Conservation (phyloP, 2,888 invertebrate genomes). For the Drosophila lutescens region DNA sequence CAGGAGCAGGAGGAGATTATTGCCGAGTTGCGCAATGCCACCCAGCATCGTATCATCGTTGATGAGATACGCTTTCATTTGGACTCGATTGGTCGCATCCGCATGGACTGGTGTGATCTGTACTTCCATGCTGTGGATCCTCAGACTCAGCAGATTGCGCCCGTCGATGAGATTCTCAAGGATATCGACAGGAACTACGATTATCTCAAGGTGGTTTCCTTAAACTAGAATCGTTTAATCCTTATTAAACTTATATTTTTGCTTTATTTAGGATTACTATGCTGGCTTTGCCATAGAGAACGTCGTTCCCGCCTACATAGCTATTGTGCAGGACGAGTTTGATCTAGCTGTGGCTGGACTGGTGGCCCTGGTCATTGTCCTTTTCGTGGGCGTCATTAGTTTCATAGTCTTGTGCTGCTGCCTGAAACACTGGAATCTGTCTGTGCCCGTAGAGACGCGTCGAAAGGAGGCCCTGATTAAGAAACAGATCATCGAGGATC, state of each 20-base stretch:
- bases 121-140: constrained; percentile 93
- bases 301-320: constrained; percentile 89
- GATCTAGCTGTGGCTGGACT: constrained; percentile 94
- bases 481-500: constrained; percentile 92
- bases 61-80: constrained; percentile 91
- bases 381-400: constrained; percentile 93
- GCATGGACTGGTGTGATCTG: constrained; percentile 91
- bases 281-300: constrained; percentile 90
- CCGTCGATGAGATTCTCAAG: constrained; percentile 91
- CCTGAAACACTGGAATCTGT: constrained; percentile 93
- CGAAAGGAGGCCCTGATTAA: constrained; percentile 93
- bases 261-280: constrained; percentile 85
- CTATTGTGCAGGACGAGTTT: constrained; percentile 89
- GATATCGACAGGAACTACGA: constrained; percentile 94
- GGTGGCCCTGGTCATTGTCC: constrained; percentile 92
- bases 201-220: constrained; percentile 88
- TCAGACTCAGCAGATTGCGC: constrained; percentile 89
- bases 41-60: constrained; percentile 91
- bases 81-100: constrained; percentile 85
- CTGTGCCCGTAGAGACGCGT: constrained; percentile 91
- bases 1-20: constrained; percentile 89
- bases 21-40: constrained; percentile 90
- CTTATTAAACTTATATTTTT: not conserved
- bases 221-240: not conserved
- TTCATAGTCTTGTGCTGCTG: constrained; percentile 95